phyloP scores from a whole-genome alignment of 2,888 invertebrate species.

The Drosophila helvetica region DNA sequence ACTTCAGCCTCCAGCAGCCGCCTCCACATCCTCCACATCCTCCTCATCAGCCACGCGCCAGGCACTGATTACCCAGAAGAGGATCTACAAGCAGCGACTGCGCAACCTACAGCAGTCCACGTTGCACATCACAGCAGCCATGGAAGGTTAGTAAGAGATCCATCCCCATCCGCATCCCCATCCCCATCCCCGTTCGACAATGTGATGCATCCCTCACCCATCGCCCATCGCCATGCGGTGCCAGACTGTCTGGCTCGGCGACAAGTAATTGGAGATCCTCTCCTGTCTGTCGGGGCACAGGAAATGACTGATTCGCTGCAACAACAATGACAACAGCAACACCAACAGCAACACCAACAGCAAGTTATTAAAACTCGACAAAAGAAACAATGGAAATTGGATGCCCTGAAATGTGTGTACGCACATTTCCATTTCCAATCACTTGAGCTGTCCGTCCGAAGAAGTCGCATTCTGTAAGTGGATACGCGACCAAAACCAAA shows the following conservation, averaged over 20 bases:
- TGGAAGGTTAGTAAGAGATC: conserved; percentile 79
- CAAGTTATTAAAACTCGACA: conserved; percentile 55
- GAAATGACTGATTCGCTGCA: conserved; percentile 62
- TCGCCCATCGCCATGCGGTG: conserved; percentile 54
- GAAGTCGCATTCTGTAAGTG: conserved; percentile 60
- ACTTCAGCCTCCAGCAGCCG: neutral
- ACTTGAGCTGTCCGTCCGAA: conserved; percentile 18
- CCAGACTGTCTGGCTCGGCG: conserved; percentile 73
- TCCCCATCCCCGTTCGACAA: neutral
- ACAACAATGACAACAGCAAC: conserved; percentile 47
- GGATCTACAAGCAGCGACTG: conserved; percentile 86
- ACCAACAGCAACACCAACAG: conserved; percentile 39
- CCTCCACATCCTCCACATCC: neutral
- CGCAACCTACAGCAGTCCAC: conserved; percentile 85
- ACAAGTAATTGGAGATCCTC: conserved; percentile 38
- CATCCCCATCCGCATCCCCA: too few relatives aligned
- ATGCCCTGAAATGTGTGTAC: conserved; percentile 47
- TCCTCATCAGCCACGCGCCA: conserved; percentile 73
- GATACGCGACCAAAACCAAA: conserved; percentile 68
- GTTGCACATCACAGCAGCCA: conserved; percentile 80
- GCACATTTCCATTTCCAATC: conserved; percentile 50
- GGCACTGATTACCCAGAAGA: conserved; percentile 85
- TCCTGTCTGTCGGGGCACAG: conserved; percentile 40
- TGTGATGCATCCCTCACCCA: too few relatives aligned
- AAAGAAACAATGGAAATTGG: conserved; percentile 57